These are phyloP conservation scores for Cossypha caffra DNA, from an alignment of 2,797 vertebrate genomes.

Conservation along the genomic window DNA sequence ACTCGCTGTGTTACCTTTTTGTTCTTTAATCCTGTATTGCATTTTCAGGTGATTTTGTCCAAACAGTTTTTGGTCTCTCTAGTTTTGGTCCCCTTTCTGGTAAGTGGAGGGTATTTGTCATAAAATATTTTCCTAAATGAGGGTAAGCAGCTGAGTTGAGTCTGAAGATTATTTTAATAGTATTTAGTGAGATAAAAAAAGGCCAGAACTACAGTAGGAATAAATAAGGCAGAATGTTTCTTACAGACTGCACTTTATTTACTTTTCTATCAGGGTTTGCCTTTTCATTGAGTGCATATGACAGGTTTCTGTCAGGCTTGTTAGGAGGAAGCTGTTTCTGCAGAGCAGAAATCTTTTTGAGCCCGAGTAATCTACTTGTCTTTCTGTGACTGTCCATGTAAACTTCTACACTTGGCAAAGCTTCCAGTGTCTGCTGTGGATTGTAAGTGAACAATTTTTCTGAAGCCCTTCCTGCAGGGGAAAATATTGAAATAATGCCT, in stretches of 20 bases:
- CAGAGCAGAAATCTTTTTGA: neutral
- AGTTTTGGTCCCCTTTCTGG: neutral
- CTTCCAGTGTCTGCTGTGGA: neutral
- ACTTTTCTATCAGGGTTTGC: neutral
- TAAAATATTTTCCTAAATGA: neutral
- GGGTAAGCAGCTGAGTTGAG: neutral
- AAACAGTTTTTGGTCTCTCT: neutral
- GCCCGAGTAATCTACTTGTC: accelerated
- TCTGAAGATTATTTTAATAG: neutral
- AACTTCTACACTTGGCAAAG: neutral
- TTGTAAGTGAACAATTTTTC: neutral
- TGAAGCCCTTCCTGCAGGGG: neutral
- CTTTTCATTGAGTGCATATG: neutral
- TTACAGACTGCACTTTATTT: neutral
- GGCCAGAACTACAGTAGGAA: neutral
- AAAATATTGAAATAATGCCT: neutral
- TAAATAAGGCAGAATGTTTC: neutral
- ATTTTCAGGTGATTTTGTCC: neutral
- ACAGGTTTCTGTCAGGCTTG: neutral
- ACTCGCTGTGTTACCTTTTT: neutral
- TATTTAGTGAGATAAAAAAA: neutral
- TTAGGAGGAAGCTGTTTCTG: neutral
- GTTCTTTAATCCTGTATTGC: neutral
- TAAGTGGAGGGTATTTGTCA: neutral
- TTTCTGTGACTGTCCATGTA: neutral